Evolutionary conservation across 2,113 vertebrate species (phyloP).

Genomic region (Craseonycteris thonglongyai): DNA sequence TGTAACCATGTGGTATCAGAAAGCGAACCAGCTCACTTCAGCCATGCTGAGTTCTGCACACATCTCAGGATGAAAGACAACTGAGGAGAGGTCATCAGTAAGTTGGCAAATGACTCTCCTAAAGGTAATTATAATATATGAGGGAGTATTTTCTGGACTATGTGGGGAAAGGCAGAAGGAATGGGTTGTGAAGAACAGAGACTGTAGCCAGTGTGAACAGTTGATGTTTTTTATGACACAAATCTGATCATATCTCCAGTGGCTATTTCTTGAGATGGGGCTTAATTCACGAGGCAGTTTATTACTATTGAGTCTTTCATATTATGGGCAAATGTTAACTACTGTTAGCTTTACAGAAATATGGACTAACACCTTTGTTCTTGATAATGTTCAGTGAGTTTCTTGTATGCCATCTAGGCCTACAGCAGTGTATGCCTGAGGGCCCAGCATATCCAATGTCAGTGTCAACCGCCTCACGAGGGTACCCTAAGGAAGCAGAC

Average conservation of each 20-base stretch:
- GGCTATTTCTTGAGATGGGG: not conserved
- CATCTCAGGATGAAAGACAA: not conserved
- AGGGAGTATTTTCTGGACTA: not conserved
- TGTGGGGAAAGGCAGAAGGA: not conserved
- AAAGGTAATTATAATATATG: not conserved
- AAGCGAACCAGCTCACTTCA: not conserved
- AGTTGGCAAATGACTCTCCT: not conserved
- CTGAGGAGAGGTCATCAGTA: not conserved
- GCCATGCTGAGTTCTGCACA: not conserved
- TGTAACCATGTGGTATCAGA: not conserved
- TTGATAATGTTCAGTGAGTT: not conserved
- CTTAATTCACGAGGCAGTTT: not conserved
- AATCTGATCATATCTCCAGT: not conserved
- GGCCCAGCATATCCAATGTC: not conserved
- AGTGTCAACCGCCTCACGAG: not conserved
- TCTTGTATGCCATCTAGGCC: not conserved
- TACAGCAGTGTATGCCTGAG: not conserved
- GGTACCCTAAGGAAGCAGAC: not conserved
- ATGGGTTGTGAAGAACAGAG: not conserved
- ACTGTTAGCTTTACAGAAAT: not conserved
- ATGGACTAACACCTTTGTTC: not conserved
- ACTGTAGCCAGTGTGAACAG: not conserved
- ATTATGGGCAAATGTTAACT: not conserved
- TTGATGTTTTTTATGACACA: not conserved
- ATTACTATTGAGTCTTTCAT: not conserved